Evolutionary conservation across 2,113 vertebrate species (phyloP).

Genomic region (Clarias gariepinus): DNA sequence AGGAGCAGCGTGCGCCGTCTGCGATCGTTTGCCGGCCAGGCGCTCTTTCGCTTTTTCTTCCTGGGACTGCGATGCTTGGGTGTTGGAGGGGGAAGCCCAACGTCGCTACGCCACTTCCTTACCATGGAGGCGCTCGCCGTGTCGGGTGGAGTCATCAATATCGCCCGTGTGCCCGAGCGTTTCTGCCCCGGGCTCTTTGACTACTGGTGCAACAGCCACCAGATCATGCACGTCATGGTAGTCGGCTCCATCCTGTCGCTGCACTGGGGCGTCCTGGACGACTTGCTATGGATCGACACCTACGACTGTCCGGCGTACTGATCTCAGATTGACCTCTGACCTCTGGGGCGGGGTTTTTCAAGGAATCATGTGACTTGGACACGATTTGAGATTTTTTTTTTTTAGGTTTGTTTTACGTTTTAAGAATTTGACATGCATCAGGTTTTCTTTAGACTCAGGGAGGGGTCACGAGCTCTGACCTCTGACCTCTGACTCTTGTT

Average conservation of each 20-base stretch:
- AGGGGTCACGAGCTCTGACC: slow-evolving; percentile 22
- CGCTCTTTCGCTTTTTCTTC: slow-evolving; percentile 85
- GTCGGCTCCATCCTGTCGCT: slow-evolving; percentile 88
- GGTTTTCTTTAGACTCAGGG: slow-evolving; percentile 45
- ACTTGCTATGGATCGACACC: slow-evolving; percentile 85
- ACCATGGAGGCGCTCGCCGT: slow-evolving; percentile 87
- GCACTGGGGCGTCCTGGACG: slow-evolving; percentile 88
- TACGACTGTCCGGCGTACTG: slow-evolving; percentile 81
- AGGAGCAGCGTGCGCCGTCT: slow-evolving; percentile 84
- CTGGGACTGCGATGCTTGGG: slow-evolving; percentile 84
- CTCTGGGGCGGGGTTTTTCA: slow-evolving; percentile 9
- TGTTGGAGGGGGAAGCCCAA: slow-evolving; percentile 83
- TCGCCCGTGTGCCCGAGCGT: slow-evolving; percentile 85
- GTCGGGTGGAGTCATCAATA: slow-evolving; percentile 88
- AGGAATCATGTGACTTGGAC: neutral
- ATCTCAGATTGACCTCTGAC: slow-evolving; percentile 50
- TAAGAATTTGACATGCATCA: slow-evolving; percentile 56
- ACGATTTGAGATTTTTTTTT: neutral
- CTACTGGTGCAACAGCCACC: slow-evolving; percentile 95
- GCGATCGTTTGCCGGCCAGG: slow-evolving; percentile 89
- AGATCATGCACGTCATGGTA: slow-evolving; percentile 93
- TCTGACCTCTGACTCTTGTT: slow-evolving; percentile 33
- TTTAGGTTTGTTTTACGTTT: neutral
- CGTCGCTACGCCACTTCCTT: slow-evolving; percentile 84
- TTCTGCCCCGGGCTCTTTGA: slow-evolving; percentile 87